phyloP scores from a whole-genome alignment of 2,113 vertebrate genomes.

The Phodopus roborovskii region DNA sequence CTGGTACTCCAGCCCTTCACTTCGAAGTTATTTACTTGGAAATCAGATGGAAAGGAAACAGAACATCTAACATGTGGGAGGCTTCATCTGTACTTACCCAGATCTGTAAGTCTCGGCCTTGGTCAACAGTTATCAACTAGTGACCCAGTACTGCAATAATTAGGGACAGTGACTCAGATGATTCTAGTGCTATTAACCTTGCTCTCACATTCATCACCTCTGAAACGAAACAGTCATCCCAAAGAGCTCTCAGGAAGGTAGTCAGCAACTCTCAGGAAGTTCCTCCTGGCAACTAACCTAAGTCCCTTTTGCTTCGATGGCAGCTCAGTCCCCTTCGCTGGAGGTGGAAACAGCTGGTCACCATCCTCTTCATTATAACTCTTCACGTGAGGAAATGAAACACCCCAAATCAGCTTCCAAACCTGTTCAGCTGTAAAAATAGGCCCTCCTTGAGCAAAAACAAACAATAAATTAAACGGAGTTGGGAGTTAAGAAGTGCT shows the following conservation, averaged over 20 bases:
- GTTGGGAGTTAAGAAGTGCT: conserved; percentile 81
- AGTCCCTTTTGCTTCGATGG: conserved; percentile 38
- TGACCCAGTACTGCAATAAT: not conserved
- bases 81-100: conserved; percentile 5
- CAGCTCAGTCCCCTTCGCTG: not conserved
- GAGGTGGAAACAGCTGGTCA: conserved; percentile 77
- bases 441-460: conserved; percentile 87
- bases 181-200: not conserved
- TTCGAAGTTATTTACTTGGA: not conserved
- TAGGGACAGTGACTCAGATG: not conserved
- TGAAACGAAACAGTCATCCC: not conserved
- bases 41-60: conserved; percentile 50
- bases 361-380: conserved; percentile 72
- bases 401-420: conserved; percentile 84
- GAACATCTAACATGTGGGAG: not conserved
- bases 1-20: not conserved
- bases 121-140: not conserved
- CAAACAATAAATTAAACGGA: conserved; percentile 86
- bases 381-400: conserved; percentile 82
- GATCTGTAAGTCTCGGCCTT: not conserved
- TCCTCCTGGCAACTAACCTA: conserved; percentile 63
- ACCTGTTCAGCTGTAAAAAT: conserved; percentile 87
- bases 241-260: not conserved
- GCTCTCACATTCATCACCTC: not conserved
- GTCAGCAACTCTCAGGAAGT: conserved; percentile 53